Conservation (phyloP, 2,113 vertebrate species). For the Petromus typicus region DNA sequence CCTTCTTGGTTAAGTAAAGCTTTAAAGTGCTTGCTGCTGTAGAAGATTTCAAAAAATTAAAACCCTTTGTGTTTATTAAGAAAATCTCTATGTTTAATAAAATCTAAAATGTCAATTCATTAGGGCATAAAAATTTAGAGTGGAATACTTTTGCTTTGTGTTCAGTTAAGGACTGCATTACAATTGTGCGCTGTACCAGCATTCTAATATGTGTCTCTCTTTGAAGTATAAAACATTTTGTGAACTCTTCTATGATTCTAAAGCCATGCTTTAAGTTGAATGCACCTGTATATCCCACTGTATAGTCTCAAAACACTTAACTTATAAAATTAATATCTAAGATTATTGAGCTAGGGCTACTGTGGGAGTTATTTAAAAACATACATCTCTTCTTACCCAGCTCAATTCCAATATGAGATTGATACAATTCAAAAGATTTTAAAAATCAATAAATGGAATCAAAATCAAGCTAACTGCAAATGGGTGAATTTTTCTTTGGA, state of each 20-base stretch:
- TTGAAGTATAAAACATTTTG: not conserved
- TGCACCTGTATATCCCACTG: not conserved
- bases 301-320: not conserved
- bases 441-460: slow-evolving; percentile 26
- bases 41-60: slow-evolving; percentile 54
- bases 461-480: slow-evolving; percentile 16
- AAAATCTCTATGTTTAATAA: slow-evolving; percentile 44
- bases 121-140: slow-evolving; percentile 45
- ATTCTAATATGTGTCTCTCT: not conserved
- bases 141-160: slow-evolving; percentile 10
- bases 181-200: not conserved
- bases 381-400: not conserved
- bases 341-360: not conserved
- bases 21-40: slow-evolving; percentile 24
- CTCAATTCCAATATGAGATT: slow-evolving; percentile 39
- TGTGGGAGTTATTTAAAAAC: slow-evolving; percentile 41
- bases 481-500: slow-evolving; percentile 10
- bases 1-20: slow-evolving; percentile 56
- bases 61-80: slow-evolving; percentile 42
- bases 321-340: slow-evolving; percentile 17
- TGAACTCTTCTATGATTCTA: not conserved
- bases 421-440: slow-evolving; percentile 56
- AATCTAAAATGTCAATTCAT: slow-evolving; percentile 4
- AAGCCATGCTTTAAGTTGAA: slow-evolving; percentile 10
- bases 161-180: slow-evolving; percentile 32